Evolutionary conservation across 2,888 invertebrate species (phyloP).

Genomic region (Idaea aversata): DNA sequence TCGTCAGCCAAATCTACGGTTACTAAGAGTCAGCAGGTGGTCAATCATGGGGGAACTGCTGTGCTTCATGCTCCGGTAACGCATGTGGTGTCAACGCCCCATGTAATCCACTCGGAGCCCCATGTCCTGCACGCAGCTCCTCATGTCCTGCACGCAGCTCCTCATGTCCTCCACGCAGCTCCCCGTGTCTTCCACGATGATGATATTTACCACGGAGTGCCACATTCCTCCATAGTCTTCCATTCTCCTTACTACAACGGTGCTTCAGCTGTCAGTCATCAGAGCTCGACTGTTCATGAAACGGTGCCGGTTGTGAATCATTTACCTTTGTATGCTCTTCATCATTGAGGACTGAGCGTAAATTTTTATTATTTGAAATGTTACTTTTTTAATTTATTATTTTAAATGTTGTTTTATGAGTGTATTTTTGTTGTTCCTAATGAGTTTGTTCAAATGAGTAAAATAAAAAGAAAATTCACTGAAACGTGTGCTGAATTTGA

Average conservation of each 20-base stretch:
- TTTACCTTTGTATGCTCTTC: conserved; percentile 41
- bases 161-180: neutral
- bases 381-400: conserved; percentile 4
- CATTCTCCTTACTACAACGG: conserved; percentile 49
- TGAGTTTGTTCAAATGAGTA: neutral
- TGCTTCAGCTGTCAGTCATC: conserved; percentile 70
- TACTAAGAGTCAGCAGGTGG: conserved; percentile 21
- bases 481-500: neutral
- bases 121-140: neutral
- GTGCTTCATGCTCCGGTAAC: conserved; percentile 32
- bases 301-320: conserved; percentile 55
- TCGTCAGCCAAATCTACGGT: conserved; percentile 18
- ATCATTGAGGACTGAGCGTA: conserved; percentile 45
- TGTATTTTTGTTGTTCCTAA: neutral
- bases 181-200: neutral
- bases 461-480: neutral
- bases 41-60: conserved; percentile 47
- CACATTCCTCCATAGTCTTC: neutral
- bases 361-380: conserved; percentile 11
- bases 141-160: neutral
- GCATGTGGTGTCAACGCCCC: conserved; percentile 9
- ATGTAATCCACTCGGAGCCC: neutral
- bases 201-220: conserved; percentile 2
- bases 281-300: conserved; percentile 71
- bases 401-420: neutral